Evolutionary conservation across 30 jellyfish, hydroid and myxozoan species (phyloP).

Genomic region (Aurelia aurita): DNA sequence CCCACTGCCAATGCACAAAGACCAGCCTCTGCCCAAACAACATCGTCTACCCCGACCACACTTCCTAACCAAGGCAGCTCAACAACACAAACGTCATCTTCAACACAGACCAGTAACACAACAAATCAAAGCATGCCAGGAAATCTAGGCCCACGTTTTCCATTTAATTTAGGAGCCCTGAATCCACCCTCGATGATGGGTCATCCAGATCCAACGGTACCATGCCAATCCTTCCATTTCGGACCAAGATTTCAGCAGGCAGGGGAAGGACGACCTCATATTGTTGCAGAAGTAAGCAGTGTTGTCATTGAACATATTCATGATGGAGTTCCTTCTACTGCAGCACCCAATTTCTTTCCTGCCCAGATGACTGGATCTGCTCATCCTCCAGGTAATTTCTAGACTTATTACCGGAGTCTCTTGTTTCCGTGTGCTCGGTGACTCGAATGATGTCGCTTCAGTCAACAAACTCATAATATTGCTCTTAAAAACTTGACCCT

Average conservation of each 20-base stretch:
- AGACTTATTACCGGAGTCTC: too few relatives aligned
- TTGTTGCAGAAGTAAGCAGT: slow-evolving; percentile 87
- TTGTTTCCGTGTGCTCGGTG: too few relatives aligned
- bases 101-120: slow-evolving; percentile 47
- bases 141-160: slow-evolving; percentile 31
- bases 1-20: neutral
- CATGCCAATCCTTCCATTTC: slow-evolving; percentile 96
- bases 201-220: slow-evolving; percentile 90
- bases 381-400: neutral
- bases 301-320: slow-evolving; percentile 80
- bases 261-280: slow-evolving; percentile 57
- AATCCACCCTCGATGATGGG: slow-evolving; percentile 34
- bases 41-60: slow-evolving; percentile 19
- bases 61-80: slow-evolving; percentile 8
- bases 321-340: slow-evolving; percentile 21
- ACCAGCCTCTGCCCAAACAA: slow-evolving; percentile 32
- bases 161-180: slow-evolving; percentile 26
- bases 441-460: too few relatives aligned
- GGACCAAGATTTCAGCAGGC: slow-evolving; percentile 91
- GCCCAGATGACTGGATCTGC: neutral
- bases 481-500: too few relatives aligned
- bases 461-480: too few relatives aligned
- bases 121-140: slow-evolving; percentile 29
- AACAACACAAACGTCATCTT: slow-evolving; percentile 18
- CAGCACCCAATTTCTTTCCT: neutral